phyloP scores from a whole-genome alignment of 2,113 vertebrate genomes.

The Ictidomys tridecemlineatus region DNA sequence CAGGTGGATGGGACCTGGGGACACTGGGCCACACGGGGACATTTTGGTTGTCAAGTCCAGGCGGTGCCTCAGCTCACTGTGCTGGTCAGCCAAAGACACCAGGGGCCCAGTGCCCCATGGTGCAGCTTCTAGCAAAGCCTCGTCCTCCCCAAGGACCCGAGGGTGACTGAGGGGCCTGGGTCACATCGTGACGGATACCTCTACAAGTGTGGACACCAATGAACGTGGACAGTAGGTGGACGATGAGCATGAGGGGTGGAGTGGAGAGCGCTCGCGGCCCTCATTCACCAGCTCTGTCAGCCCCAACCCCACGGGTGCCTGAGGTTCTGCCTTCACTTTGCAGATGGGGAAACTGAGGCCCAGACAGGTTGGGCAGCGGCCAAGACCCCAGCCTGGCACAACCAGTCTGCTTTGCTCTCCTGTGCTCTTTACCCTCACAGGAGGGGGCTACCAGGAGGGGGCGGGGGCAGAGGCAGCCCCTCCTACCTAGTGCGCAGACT shows the following conservation, averaged over 20 bases:
- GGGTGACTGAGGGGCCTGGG: accelerated
- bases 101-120: accelerated
- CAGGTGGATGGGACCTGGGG: neutral
- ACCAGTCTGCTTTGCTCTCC: neutral
- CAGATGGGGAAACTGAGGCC: neutral
- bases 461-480: accelerated
- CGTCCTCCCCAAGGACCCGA: accelerated
- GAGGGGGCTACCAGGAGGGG: accelerated
- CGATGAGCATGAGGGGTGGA: accelerated
- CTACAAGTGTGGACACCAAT: accelerated
- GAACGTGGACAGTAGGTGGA: accelerated
- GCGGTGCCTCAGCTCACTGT: neutral
- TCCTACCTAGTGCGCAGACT: accelerated
- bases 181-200: accelerated
- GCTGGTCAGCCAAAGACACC: neutral
- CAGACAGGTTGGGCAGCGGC: accelerated
- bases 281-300: accelerated
- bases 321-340: neutral
- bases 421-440: neutral
- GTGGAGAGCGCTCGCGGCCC: accelerated
- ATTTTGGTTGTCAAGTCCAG: neutral
- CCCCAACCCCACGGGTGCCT: accelerated
- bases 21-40: neutral
- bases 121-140: no score
- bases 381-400: accelerated